A percentile compares a stretch with the other conserved stretches of the same genome.
These are phyloP conservation scores for Amphiprion clarkii DNA, from an alignment of 2,797 vertebrate species.

Conservation along the genomic window DNA sequence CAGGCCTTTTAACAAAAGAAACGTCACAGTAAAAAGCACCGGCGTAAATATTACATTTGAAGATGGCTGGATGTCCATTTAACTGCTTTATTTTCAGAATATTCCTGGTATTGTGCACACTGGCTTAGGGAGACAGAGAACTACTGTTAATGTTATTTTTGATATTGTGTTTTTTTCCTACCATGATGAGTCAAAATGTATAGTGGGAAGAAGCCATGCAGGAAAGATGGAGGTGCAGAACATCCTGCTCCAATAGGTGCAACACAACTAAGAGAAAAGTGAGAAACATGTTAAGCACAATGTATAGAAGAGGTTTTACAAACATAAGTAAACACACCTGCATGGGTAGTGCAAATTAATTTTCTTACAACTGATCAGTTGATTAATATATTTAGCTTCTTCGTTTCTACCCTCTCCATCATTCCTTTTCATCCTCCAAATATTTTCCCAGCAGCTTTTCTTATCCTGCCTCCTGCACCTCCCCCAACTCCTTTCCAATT, in stretches of 20 bases:
- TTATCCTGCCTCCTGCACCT: not conserved
- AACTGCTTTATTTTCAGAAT: not conserved
- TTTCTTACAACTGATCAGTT: not conserved
- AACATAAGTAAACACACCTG: not conserved
- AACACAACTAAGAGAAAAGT: not conserved
- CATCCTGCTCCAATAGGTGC: not conserved
- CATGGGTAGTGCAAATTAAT: not conserved
- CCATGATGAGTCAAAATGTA: no score
- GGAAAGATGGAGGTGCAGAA: no score
- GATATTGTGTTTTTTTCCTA: no score
- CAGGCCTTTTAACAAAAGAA: constrained; percentile 1
- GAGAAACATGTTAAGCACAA: not conserved
- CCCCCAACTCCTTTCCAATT: not conserved
- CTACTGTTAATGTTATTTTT: no score
- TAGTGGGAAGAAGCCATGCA: not conserved
- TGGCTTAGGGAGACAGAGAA: no score
- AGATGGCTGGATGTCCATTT: constrained; percentile 2
- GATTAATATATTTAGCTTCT: not conserved
- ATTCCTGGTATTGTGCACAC: not conserved
- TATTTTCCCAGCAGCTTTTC: not conserved
- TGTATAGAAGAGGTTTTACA: not conserved
- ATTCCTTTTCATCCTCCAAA: not conserved
- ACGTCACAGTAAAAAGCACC: not conserved
- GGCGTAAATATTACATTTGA: constrained; percentile 18
- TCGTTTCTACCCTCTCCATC: not conserved